phyloP scores from a whole-genome alignment of 2,888 invertebrate genomes.

The Eupithecia subfuscata region DNA sequence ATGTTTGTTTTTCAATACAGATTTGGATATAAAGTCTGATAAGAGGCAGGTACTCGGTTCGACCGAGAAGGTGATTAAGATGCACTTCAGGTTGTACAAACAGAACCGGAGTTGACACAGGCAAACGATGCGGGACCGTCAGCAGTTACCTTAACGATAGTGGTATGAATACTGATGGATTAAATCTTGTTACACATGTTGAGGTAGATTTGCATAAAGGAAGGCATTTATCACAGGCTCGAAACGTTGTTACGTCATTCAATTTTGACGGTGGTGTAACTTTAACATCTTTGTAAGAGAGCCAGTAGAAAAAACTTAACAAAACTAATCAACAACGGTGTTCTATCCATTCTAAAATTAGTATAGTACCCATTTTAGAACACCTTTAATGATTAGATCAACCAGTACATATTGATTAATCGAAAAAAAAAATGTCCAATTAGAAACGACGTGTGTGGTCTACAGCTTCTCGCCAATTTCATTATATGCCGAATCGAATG shows the following conservation, averaged over 20 bases:
- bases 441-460: slow-evolving; percentile 34
- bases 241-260: background rate
- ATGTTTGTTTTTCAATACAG: slow-evolving; percentile 26
- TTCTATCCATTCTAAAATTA: too few relatives aligned
- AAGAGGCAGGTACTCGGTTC: slow-evolving; percentile 39
- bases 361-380: too few relatives aligned
- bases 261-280: background rate
- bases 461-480: slow-evolving; percentile 19
- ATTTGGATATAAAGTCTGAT: slow-evolving; percentile 39
- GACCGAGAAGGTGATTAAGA: slow-evolving; percentile 59
- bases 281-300: background rate
- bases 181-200: slow-evolving; percentile 54
- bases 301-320: background rate
- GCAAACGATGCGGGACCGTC: slow-evolving; percentile 69
- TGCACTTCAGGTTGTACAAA: slow-evolving; percentile 65
- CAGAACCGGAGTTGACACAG: slow-evolving; percentile 67
- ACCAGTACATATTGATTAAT: background rate
- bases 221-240: slow-evolving; percentile 37
- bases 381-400: background rate
- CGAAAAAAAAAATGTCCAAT: slow-evolving; percentile 15
- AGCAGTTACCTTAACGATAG: slow-evolving; percentile 56
- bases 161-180: slow-evolving; percentile 59
- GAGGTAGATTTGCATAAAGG: slow-evolving; percentile 50
- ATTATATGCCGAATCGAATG: slow-evolving; percentile 37
- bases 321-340: background rate